Conservation (phyloP, 2,888 invertebrate species). For the Gymnoscelis rufifasciata region DNA sequence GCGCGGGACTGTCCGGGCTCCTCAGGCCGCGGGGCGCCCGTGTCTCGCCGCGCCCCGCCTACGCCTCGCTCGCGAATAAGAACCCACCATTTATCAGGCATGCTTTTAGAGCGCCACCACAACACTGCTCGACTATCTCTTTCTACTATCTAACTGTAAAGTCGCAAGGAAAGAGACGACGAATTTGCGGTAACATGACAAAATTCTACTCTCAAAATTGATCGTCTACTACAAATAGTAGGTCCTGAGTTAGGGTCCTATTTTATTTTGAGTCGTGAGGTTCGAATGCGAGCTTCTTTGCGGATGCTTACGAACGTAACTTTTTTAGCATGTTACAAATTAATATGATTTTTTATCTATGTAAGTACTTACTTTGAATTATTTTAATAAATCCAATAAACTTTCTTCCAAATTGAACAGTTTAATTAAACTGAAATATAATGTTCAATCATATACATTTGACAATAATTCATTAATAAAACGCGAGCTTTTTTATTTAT, state of each 20-base stretch:
- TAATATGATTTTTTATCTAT: no score
- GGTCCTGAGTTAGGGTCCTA: conserved; percentile 4
- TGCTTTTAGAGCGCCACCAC: conserved; percentile 38
- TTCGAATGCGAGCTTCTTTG: neutral
- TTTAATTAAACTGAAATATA: no score
- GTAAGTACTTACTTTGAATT: no score
- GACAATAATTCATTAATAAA: no score
- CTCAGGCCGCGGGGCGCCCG: conserved; percentile 54
- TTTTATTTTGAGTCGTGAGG: neutral
- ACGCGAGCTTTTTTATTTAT: no score
- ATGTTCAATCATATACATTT: no score
- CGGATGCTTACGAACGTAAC: no score
- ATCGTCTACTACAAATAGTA: conserved; percentile 9
- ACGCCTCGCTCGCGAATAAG: conserved; percentile 50
- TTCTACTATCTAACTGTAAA: conserved; percentile 26
- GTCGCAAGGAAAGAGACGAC: conserved; percentile 29
- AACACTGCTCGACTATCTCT: conserved; percentile 32
- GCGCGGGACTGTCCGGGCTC: conserved; percentile 66
- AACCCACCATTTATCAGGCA: conserved; percentile 34
- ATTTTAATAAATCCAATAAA: no score
- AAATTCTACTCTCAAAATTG: conserved; percentile 26
- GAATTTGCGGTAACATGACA: conserved; percentile 17
- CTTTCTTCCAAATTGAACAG: no score
- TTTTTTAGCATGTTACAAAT: no score
- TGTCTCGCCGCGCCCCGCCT: conserved; percentile 59